These are phyloP conservation scores for Anoplophora glabripennis DNA, from an alignment of 1,140 invertebrate species.

Conservation along the genomic window DNA sequence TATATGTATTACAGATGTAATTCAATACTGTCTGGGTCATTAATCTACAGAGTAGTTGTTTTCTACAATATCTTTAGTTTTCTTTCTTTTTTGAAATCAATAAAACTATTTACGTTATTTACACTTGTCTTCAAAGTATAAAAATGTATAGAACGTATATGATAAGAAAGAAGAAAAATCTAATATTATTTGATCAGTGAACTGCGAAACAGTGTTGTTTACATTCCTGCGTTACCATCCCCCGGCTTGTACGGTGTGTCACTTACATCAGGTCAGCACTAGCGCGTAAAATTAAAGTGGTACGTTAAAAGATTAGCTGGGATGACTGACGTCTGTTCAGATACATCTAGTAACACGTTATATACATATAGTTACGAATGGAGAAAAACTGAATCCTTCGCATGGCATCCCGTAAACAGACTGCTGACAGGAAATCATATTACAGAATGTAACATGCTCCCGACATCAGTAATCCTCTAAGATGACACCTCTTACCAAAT, in stretches of 20 bases:
- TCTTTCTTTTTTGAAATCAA: too few relatives aligned
- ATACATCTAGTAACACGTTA: constrained; percentile 8
- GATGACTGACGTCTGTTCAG: not conserved
- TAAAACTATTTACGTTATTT: too few relatives aligned
- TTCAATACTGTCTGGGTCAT: too few relatives aligned
- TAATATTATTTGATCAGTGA: too few relatives aligned
- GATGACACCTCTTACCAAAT: not conserved
- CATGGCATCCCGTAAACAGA: constrained; percentile 2
- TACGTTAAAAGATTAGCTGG: constrained; percentile 10
- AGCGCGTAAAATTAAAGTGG: constrained; percentile 11
- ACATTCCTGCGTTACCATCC: too few relatives aligned
- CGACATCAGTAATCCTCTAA: not conserved
- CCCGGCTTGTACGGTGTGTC: constrained; percentile 1
- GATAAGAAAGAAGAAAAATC: too few relatives aligned
- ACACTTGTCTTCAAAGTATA: too few relatives aligned
- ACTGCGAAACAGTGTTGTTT: too few relatives aligned
- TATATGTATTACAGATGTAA: too few relatives aligned
- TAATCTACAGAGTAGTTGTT: too few relatives aligned
- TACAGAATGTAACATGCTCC: not conserved
- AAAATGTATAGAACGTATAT: too few relatives aligned
- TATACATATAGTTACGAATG: not conserved
- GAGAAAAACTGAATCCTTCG: not conserved
- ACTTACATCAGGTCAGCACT: constrained; percentile 14
- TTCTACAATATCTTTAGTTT: too few relatives aligned
- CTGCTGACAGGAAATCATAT: constrained; percentile 12